Conservation (phyloP, 2,797 vertebrate species). For the Pempheris klunzingeri region DNA sequence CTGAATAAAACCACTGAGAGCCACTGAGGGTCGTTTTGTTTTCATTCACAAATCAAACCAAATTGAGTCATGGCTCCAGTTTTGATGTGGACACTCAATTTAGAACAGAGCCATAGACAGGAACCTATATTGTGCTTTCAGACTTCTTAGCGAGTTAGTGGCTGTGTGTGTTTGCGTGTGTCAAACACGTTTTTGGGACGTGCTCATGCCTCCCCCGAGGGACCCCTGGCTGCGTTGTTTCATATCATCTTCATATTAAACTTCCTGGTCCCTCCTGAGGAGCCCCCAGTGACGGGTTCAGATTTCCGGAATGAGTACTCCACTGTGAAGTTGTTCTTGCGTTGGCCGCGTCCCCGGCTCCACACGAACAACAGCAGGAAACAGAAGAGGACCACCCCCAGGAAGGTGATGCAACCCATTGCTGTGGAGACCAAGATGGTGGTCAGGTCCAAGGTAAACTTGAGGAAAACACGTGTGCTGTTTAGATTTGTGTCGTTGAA, state of each 20-base stretch:
- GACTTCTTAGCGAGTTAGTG: slow-evolving; percentile 78
- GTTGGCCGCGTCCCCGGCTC: slow-evolving; percentile 97
- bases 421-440: slow-evolving; percentile 98
- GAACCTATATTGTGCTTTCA: slow-evolving; percentile 38
- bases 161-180: slow-evolving; percentile 84
- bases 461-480: slow-evolving; percentile 92
- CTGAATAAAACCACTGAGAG: slow-evolving; percentile 62
- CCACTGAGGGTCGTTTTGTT: slow-evolving; percentile 62
- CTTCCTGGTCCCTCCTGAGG: slow-evolving; percentile 93
- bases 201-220: slow-evolving; percentile 86
- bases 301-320: slow-evolving; percentile 98
- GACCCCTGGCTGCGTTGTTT: slow-evolving; percentile 91
- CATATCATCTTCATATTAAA: slow-evolving; percentile 99
- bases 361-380: slow-evolving; percentile 98
- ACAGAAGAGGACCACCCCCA: slow-evolving; percentile 98
- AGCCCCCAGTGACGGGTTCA: slow-evolving; percentile 88
- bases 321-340: slow-evolving; percentile 97
- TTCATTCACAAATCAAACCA: slow-evolving; percentile 50
- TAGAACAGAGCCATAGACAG: slow-evolving; percentile 49
- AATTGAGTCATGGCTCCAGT: slow-evolving; percentile 56
- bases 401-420: slow-evolving; percentile 99
- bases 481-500: slow-evolving; percentile 93
- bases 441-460: slow-evolving; percentile 97
- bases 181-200: slow-evolving; percentile 83
- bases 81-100: slow-evolving; percentile 54